A percentile compares a stretch with the other conserved stretches of the same genome.
Conservation (phyloP, 2,113 vertebrate species). For the Nibea coibor region DNA sequence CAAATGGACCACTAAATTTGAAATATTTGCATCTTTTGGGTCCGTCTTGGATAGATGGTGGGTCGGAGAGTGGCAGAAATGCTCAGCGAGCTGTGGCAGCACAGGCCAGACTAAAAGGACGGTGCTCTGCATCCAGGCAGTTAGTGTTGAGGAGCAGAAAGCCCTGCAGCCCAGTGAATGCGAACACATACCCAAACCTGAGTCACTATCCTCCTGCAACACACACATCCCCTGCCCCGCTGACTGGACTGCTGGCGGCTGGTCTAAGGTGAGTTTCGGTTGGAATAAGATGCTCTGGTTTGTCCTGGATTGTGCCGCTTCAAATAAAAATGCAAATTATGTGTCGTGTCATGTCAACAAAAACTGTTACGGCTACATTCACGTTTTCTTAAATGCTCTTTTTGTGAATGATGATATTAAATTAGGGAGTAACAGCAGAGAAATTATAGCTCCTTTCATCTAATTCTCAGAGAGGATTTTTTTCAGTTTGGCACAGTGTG, state of each 20-base stretch:
- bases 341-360: neutral
- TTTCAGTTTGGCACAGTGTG: neutral
- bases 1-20: conserved; percentile 11
- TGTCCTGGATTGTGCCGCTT: neutral
- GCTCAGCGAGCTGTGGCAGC: conserved; percentile 87
- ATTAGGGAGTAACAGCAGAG: neutral
- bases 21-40: conserved; percentile 11
- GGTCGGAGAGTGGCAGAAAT: conserved; percentile 92
- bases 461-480: neutral
- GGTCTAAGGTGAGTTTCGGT: conserved; percentile 89
- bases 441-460: neutral
- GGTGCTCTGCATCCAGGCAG: conserved; percentile 90
- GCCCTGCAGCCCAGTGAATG: conserved; percentile 85
- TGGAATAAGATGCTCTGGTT: neutral
- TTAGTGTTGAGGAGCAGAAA: conserved; percentile 89
- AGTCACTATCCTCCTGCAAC: conserved; percentile 82
- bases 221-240: conserved; percentile 87
- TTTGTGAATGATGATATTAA: neutral
- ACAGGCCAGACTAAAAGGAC: conserved; percentile 85
- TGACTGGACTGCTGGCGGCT: conserved; percentile 88
- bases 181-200: conserved; percentile 85
- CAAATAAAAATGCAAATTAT: neutral
- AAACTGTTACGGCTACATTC: conserved; percentile 4
- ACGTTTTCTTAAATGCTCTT: neutral
- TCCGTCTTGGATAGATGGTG: conserved; percentile 88